Conservation (phyloP, 2,888 invertebrate species). For the Plusia festucae region DNA sequence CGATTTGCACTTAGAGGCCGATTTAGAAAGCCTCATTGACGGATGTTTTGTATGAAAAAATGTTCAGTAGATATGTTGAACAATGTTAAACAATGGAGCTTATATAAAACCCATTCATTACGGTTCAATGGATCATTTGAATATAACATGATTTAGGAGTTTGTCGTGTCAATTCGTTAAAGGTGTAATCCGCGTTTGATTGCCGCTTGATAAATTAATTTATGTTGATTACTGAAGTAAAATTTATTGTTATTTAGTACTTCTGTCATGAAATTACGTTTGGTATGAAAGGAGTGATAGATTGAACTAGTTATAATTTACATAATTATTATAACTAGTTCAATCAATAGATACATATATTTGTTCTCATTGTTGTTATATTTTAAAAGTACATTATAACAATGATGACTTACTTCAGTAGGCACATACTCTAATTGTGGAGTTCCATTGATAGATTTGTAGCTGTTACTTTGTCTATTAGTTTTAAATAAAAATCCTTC, state of each 20-base stretch:
- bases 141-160: slow-evolving; percentile 30
- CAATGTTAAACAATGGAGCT: slow-evolving; percentile 40
- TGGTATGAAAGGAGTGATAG: not conserved
- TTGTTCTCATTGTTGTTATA: not conserved
- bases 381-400: not conserved
- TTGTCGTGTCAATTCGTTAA: slow-evolving; percentile 7
- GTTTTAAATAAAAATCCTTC: not conserved
- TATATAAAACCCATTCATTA: slow-evolving; percentile 33
- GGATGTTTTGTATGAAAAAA: slow-evolving; percentile 54
- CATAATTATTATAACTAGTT: no score
- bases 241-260: not conserved
- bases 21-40: slow-evolving; percentile 48
- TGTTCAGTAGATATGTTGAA: slow-evolving; percentile 45
- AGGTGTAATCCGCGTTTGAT: not conserved
- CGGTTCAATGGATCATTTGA: slow-evolving; percentile 20
- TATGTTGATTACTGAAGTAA: not conserved
- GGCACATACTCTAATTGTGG: no score
- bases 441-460: not conserved
- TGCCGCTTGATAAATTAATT: not conserved
- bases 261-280: not conserved
- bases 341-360: no score
- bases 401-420: no score
- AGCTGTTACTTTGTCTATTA: not conserved
- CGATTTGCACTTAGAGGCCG: slow-evolving; percentile 56
- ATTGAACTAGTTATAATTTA: not conserved